These are phyloP conservation scores for Eidolon dupreanum DNA, from an alignment of 2,797 vertebrate species.

Conservation along the genomic window DNA sequence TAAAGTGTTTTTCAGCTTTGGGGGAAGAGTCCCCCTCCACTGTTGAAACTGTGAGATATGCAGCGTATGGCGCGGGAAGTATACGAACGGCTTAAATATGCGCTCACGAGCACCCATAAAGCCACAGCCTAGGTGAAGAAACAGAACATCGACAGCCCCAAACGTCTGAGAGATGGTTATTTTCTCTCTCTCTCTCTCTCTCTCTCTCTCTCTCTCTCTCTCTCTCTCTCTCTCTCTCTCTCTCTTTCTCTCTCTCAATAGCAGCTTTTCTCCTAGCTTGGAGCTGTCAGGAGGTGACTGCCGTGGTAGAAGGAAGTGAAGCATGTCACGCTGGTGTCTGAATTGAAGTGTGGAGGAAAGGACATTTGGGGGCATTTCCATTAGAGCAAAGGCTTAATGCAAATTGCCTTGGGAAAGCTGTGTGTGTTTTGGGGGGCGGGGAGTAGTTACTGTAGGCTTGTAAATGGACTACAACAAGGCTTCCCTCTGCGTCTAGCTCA, in stretches of 20 bases:
- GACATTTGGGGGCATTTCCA: background rate
- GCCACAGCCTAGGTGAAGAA: background rate
- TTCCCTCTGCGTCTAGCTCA: background rate
- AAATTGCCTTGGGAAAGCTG: background rate
- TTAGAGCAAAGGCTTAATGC: background rate
- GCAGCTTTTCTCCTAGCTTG: background rate
- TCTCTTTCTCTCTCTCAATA: background rate
- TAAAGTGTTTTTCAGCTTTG: background rate
- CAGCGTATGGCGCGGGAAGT: background rate
- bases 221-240: too few species aligned
- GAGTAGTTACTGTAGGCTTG: background rate
- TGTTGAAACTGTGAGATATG: background rate
- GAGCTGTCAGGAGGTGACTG: background rate
- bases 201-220: too few species aligned
- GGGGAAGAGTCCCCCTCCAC: background rate
- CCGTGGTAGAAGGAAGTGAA: background rate
- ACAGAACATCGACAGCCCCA: too few species aligned
- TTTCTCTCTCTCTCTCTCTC: too few species aligned
- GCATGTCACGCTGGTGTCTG: background rate
- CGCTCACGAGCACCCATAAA: background rate
- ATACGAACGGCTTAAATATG: background rate
- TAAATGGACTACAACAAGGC: background rate
- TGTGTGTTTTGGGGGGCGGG: too few species aligned
- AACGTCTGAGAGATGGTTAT: background rate
- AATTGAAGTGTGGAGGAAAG: background rate